Conservation (phyloP, 2,888 invertebrate genomes). For the Panorpa germanica region DNA sequence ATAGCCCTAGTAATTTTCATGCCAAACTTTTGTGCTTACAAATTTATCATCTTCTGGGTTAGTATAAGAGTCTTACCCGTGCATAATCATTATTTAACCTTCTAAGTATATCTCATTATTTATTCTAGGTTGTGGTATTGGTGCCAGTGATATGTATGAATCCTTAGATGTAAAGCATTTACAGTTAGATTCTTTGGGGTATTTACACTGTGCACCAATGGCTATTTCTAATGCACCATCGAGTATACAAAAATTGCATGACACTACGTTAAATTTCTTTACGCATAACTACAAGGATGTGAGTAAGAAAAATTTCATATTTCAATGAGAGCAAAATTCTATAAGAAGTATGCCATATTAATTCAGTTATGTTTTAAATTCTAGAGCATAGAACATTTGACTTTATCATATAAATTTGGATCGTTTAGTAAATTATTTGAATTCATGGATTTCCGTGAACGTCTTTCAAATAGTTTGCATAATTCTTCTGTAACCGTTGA, state of each 20-base stretch:
- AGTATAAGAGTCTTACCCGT: slow-evolving; percentile 15
- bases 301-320: slow-evolving; percentile 24
- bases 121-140: slow-evolving; percentile 46
- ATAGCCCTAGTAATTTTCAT: slow-evolving; percentile 78
- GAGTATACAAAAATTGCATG: slow-evolving; percentile 47
- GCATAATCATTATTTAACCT: slow-evolving; percentile 5
- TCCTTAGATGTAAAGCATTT: slow-evolving; percentile 82
- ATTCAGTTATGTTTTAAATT: slow-evolving; percentile 12
- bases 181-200: slow-evolving; percentile 81
- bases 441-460: slow-evolving; percentile 66
- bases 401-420: slow-evolving; percentile 85
- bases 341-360: slow-evolving; percentile 3
- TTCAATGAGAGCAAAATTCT: not conserved
- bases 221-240: slow-evolving; percentile 51
- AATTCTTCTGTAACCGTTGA: slow-evolving; percentile 44
- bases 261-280: slow-evolving; percentile 69
- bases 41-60: slow-evolving; percentile 58
- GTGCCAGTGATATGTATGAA: slow-evolving; percentile 55
- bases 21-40: slow-evolving; percentile 68
- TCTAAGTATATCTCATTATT: slow-evolving; percentile 8
- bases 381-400: slow-evolving; percentile 78
- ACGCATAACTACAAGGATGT: slow-evolving; percentile 78
- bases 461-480: slow-evolving; percentile 67
- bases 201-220: slow-evolving; percentile 58
- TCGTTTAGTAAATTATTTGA: slow-evolving; percentile 86